Percentiles rank a stretch among this genome's conserved stretches.
These are phyloP conservation scores for Heliconius himera DNA, from an alignment of 1,140 invertebrate species.

Conservation along the genomic window DNA sequence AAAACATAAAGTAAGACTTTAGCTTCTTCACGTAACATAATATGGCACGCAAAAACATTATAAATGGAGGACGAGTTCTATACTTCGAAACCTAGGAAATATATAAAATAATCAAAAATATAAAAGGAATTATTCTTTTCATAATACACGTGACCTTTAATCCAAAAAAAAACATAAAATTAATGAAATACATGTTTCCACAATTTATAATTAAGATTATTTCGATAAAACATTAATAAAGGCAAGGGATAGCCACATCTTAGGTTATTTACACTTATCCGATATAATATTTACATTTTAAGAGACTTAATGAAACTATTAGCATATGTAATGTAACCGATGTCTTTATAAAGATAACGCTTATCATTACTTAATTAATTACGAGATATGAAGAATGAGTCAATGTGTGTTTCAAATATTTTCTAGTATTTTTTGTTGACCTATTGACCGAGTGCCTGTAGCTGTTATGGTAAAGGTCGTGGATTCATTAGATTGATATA, in stretches of 20 bases:
- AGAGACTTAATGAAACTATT: slow-evolving; percentile 1
- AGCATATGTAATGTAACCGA: slow-evolving; percentile 5
- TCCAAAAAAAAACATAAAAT: background rate
- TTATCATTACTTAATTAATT: slow-evolving; percentile 4
- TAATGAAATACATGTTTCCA: background rate
- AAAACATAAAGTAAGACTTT: too few relatives aligned
- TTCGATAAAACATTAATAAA: background rate
- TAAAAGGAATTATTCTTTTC: background rate
- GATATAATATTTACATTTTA: slow-evolving; percentile 8
- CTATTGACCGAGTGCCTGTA: background rate
- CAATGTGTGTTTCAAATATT: background rate
- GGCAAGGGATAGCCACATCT: background rate
- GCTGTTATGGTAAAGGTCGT: background rate
- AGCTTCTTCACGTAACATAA: too few relatives aligned
- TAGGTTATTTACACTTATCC: slow-evolving; percentile 2
- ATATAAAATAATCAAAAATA: too few relatives aligned
- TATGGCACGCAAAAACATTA: too few relatives aligned
- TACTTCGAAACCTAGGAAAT: too few relatives aligned
- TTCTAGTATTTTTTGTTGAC: background rate
- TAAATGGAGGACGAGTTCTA: too few relatives aligned
- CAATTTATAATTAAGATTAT: slow-evolving; percentile 7
- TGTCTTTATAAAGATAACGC: background rate
- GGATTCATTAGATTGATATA: background rate
- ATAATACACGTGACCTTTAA: background rate
- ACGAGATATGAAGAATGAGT: background rate